phyloP scores from a whole-genome alignment of 1,140 invertebrate genomes.

The Conus betulinus region DNA sequence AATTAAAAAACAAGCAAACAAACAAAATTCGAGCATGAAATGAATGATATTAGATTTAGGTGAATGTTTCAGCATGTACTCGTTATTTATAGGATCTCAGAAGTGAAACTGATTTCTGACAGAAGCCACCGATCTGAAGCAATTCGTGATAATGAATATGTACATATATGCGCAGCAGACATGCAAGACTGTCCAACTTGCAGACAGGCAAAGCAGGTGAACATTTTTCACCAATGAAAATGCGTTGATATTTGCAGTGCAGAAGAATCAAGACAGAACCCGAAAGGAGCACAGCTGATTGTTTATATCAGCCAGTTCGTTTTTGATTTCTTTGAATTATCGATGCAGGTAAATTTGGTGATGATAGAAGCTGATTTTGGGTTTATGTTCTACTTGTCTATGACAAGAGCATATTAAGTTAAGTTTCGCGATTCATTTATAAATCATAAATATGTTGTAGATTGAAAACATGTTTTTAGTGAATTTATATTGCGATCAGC shows the following conservation, averaged over 20 bases:
- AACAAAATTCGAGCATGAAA: no score
- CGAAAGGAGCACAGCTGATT: conserved; percentile 41
- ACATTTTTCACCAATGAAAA: conserved; percentile 34
- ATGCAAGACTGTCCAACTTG: background rate
- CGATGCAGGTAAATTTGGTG: conserved; percentile 32
- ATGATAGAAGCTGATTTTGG: background rate
- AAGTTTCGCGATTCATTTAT: background rate
- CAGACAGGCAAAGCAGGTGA: background rate
- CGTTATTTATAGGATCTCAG: no score
- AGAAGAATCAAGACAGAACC: conserved; percentile 27
- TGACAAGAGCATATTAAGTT: background rate
- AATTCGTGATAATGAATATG: no score
- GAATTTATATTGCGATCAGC: conserved; percentile 19
- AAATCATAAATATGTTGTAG: background rate
- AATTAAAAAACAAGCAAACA: no score
- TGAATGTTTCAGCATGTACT: no score
- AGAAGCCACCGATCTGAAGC: no score
- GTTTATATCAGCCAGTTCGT: conserved; percentile 33
- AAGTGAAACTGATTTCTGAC: no score
- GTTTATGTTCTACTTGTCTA: background rate
- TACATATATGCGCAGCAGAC: background rate
- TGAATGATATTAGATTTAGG: no score
- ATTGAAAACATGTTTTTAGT: conserved; percentile 10
- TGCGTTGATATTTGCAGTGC: conserved; percentile 1
- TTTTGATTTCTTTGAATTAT: conserved; percentile 23